These are phyloP conservation scores for Seira musarum DNA, from an alignment of 2,888 invertebrate genomes.

Conservation along the genomic window DNA sequence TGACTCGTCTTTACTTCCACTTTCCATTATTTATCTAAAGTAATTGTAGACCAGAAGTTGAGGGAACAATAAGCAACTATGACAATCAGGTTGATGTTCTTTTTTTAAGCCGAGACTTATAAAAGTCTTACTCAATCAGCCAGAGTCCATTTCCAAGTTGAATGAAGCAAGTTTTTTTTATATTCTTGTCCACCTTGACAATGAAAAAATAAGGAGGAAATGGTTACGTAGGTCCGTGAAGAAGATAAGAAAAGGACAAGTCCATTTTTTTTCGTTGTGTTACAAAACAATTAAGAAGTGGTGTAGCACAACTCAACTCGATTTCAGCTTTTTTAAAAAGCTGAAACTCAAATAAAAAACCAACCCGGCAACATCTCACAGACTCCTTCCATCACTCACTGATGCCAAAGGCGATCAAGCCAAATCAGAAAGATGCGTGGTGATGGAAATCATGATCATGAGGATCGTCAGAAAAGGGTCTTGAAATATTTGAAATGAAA, in stretches of 20 bases:
- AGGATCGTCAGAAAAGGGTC: neutral
- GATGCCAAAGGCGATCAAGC: slow-evolving; percentile 41
- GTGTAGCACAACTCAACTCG: neutral
- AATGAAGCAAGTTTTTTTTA: slow-evolving; percentile 1
- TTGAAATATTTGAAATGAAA: slow-evolving; percentile 43
- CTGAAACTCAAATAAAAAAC: slow-evolving; percentile 14
- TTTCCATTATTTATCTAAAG: slow-evolving; percentile 2
- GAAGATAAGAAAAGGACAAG: slow-evolving; percentile 3
- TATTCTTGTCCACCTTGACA: slow-evolving; percentile 53
- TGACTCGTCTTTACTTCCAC: neutral
- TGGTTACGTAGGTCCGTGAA: slow-evolving; percentile 47
- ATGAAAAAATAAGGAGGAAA: slow-evolving; percentile 25
- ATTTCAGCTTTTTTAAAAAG: neutral
- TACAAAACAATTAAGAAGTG: slow-evolving; percentile 6
- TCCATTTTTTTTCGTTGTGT: slow-evolving; percentile 26
- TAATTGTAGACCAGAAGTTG: neutral
- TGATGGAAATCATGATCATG: neutral
- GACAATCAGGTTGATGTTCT: neutral
- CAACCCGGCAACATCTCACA: slow-evolving; percentile 49
- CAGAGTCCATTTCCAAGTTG: neutral
- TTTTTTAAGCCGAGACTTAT: neutral
- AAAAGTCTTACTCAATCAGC: neutral
- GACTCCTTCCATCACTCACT: slow-evolving; percentile 9
- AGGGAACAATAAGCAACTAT: neutral
- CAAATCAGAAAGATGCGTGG: neutral